Percentiles rank a stretch among this genome's conserved stretches.
Conservation (phyloP, 2,888 invertebrate species). For the Leptinotarsa peninsularis region DNA sequence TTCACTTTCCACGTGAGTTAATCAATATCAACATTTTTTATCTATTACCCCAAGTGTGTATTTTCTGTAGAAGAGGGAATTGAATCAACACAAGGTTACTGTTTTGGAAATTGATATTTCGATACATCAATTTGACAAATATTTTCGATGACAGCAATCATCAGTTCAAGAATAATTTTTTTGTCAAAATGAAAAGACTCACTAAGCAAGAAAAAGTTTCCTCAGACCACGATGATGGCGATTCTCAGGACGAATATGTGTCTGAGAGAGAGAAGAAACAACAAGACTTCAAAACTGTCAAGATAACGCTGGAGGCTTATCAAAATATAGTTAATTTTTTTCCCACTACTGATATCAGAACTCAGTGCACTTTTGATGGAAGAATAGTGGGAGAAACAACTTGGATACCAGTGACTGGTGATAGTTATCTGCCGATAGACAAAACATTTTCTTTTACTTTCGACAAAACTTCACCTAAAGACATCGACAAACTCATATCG, state of each 20-base stretch:
- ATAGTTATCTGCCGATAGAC: neutral
- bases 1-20: no score
- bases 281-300: neutral
- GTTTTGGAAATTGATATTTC: no score
- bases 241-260: neutral
- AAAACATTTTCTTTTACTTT: neutral
- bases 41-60: no score
- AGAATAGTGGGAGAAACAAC: neutral
- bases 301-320: neutral
- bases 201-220: neutral
- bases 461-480: constrained; percentile 13
- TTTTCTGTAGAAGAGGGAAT: no score
- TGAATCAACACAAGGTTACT: no score
- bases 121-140: neutral
- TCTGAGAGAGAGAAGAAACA: neutral
- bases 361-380: neutral
- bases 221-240: neutral
- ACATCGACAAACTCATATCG: constrained; percentile 10
- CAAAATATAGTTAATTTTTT: neutral
- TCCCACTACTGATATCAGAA: neutral
- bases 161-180: neutral
- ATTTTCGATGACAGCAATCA: neutral
- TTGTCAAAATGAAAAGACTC: neutral
- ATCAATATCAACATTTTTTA: no score
- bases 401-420: constrained; percentile 1